Evolutionary conservation across 2,888 invertebrate species (phyloP).

Genomic region (Neoscelio sp.): DNA sequence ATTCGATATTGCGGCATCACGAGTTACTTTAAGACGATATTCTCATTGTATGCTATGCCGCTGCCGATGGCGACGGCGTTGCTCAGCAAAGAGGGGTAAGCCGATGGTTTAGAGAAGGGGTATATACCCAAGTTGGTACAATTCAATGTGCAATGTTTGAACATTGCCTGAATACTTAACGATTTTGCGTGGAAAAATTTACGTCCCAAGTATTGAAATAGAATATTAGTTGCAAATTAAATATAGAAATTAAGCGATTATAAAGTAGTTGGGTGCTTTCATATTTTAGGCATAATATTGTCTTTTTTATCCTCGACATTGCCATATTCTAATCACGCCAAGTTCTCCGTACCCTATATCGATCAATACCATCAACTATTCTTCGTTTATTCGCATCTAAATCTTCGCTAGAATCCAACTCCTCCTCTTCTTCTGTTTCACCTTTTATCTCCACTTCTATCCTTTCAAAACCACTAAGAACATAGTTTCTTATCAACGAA

Average conservation of each 20-base stretch:
- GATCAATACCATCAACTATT: slow-evolving; percentile 75
- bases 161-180: slow-evolving; percentile 81
- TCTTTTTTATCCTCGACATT: too few relatives aligned
- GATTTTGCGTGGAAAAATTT: slow-evolving; percentile 76
- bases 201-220: slow-evolving; percentile 5
- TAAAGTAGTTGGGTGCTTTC: slow-evolving; percentile 24
- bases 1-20: slow-evolving; percentile 80
- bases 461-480: slow-evolving; percentile 51
- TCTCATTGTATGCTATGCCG: slow-evolving; percentile 77
- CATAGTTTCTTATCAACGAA: slow-evolving; percentile 60
- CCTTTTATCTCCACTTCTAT: slow-evolving; percentile 59
- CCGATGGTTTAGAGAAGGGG: slow-evolving; percentile 57
- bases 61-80: slow-evolving; percentile 46
- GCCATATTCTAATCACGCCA: slow-evolving; percentile 3
- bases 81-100: slow-evolving; percentile 43
- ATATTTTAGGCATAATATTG: slow-evolving; percentile 25
- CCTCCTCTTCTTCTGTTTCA: slow-evolving; percentile 58
- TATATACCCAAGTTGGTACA: slow-evolving; percentile 71
- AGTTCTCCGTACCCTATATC: slow-evolving; percentile 73
- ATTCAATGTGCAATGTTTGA: slow-evolving; percentile 80
- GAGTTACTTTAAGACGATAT: slow-evolving; percentile 77
- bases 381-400: slow-evolving; percentile 75
- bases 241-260: too few relatives aligned
- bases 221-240: too few relatives aligned
- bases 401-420: slow-evolving; percentile 75